Base-by-base conservation (phyloP, 2,113 vertebrate species). In the Campylomormyrus tamandua region DNA sequence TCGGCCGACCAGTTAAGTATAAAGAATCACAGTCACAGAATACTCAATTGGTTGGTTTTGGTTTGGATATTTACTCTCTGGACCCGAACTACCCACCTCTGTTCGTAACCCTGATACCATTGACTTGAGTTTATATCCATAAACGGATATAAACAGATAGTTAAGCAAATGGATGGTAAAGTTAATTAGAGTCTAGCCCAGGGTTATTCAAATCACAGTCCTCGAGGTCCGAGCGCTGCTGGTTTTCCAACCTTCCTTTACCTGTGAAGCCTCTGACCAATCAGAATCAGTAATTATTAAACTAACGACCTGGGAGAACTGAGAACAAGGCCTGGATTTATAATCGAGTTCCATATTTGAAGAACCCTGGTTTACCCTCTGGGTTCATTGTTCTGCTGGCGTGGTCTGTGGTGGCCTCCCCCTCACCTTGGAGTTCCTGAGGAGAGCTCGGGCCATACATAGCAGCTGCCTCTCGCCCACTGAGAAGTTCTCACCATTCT, bases 401-500 rank as follows among this genome's bases (percentile, higher is more conserved):
- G 17, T 87, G 85, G 9, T 10, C 7, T 35, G 2, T 35, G 31
- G 13, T 58, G n/a, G 6, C 5, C 31, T 66, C 19, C 15, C 15
- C 21, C 48, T 95, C 92, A 97, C 96, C 95, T 96, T 95, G 83
- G 96, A 97, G 93, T 97, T 96, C 66, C 93, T 94, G 62, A 97
- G 96, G 3, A 96, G 92, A 0, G 95, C 95, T 94, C 96, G 93
- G 50, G 96, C 96, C 96, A 97, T 95, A 88, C 96, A 97, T 52
- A 97, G 94, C 42, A 97, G 94, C 91, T 97, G 96, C 70, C 93
- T 93, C 93, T 97, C 94, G 70, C 95, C 97, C 0, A 97, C 96
- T 27, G 97, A 98, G 94, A 97, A 97, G 92, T 97, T 97, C 89
- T 97, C 96, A 87, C 96, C 95, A 52, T 97, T 97, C 93, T 96